Base-by-base conservation (phyloP, 2,888 invertebrate genomes). In the Luffia ferchaultella region DNA sequence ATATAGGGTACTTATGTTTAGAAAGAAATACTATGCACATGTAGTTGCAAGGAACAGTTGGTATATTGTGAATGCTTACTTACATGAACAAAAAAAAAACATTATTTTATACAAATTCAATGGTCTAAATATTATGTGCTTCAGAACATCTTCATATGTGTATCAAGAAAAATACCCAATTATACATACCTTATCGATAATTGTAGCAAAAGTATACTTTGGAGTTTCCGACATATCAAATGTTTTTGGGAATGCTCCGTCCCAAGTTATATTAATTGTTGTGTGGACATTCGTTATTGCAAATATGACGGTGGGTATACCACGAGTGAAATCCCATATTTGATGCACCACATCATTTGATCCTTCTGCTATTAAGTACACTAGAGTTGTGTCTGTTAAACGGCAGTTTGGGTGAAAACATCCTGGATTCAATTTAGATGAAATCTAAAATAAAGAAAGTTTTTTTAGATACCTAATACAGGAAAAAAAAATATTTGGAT, bases 321-420 rank as follows among this genome's bases (percentile, higher is more conserved):
- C 82, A 18, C 60, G 51, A 2, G 85, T 80, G 58, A 90, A 89
- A 67, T 89, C 89, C 88, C 90, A 89, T 46, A 91, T 57, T 62
- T 90, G 89, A 62, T 91, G 90, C 1, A 90, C 64, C 0, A 85
- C 84, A 64, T 91, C 89, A 45, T 80, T 68, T 1, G 67, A 53
- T 0, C 89, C 88, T 18, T 76, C 80, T 0, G 89, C 88, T 60
- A 73, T 70, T 7, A 88, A 69, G 60, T 90, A 85, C 2, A 87
- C 58, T 0, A 88, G 63, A 1, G 80, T 82, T 1, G 68, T 59
- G 47, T 72, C 65, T 44, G 54, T 58, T 15, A 17, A 44, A 64
- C 63, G 1, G 59, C 54, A 54, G 82, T 82, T 18, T 53, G 51
- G 1, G 20, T 42, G n/a, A 1, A 55, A 19, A 52, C 79, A 80